Evolutionary conservation across 2,888 invertebrate species (phyloP), one percentile per base, ranked within the genome.

Genomic region (Erebia palarica): DNA sequence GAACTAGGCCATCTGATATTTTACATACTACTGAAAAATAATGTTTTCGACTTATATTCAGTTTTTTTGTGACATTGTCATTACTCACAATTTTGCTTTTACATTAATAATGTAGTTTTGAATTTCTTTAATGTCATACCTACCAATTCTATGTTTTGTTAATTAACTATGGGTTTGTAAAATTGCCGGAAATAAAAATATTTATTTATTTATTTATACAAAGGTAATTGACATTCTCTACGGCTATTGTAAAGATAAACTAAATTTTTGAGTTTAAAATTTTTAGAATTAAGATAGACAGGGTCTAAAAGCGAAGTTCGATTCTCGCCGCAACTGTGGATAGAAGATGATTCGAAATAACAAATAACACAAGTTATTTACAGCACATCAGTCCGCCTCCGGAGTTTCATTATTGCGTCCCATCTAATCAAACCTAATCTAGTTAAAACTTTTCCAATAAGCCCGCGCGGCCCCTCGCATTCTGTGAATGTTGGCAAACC

Each of bases 401-500:
- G 72, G 78, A 78, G 76, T 80, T 79, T 72, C 75, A 77, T 76
- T 73, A 75, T n/a, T 76, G 73, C 73, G 75, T 77, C 72, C 75
- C 77, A 75, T 78, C 85, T 89, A 90, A 90, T 90, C 89, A 90
- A 87, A 91, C 84, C 82, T 88, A 90, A 91, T 78, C 77, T 78
- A 86, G 91, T 91, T 91, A 92, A 92, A 92, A 93, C 91, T 92
- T 93, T 92, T 86, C 88, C 91, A 93, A 93, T 93, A 92, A 90
- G 84, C 84, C 60, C 68, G 42, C 13, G 21, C 67, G 75, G 80
- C 86, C 90, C 90, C 87, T 78, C 80, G 84, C 87, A 86, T 84
- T 82, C 81, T 82, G 81, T 79, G 81, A 70, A 71, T 59, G 72
- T 66, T 71, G 73, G 76, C 71, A 70, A 63, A 75, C 77, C 80